These are phyloP conservation scores for Mustela lutreola DNA, from an alignment of 2,113 vertebrate genomes.

Conservation along the genomic window DNA sequence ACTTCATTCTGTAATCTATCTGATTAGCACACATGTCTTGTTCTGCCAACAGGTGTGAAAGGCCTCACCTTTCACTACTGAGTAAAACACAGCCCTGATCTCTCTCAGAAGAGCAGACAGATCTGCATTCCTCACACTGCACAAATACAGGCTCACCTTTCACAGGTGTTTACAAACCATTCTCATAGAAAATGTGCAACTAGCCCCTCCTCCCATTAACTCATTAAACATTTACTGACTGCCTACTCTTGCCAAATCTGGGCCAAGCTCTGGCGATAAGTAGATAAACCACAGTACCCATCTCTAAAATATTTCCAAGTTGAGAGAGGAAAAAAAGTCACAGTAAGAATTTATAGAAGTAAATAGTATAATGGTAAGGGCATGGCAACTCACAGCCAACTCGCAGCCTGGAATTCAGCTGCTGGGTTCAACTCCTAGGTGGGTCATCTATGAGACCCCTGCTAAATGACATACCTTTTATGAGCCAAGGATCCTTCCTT, in stretches of 20 bases:
- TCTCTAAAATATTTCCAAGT: conserved; percentile 50
- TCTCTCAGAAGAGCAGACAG: background rate
- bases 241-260: conserved; percentile 49
- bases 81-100: background rate
- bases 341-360: conserved; percentile 48
- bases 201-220: background rate
- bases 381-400: no score
- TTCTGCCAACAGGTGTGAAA: background rate
- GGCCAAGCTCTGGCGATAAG: conserved; percentile 38
- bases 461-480: conserved; percentile 44
- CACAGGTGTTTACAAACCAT: conserved; percentile 51
- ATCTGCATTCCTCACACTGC: conserved; percentile 3
- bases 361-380: conserved; percentile 2
- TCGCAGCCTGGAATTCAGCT: background rate
- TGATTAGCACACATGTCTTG: background rate
- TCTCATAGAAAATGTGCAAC: conserved; percentile 56
- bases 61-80: background rate
- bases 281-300: conserved; percentile 8
- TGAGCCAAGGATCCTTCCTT: background rate
- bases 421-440: background rate
- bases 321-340: background rate
- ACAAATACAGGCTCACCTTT: conserved; percentile 59
- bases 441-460: background rate
- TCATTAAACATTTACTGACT: conserved; percentile 65
- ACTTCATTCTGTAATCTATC: background rate